These are phyloP conservation scores for Aspidiotus destructor DNA, from an alignment of 2,888 invertebrate genomes.

Conservation along the genomic window DNA sequence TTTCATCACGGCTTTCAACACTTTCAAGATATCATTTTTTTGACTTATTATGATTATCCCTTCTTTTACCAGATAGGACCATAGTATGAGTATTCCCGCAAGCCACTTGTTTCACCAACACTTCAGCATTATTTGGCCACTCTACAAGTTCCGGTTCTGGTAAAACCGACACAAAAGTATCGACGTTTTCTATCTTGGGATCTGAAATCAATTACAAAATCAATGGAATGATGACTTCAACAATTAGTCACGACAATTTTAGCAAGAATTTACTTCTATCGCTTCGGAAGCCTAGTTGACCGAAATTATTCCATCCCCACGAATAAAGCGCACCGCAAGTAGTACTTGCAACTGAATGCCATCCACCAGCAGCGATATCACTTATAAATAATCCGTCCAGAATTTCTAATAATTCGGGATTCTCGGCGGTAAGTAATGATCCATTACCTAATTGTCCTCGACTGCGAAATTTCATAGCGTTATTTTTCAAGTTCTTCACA, in stretches of 20 bases:
- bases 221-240: background rate
- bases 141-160: slow-evolving; percentile 42
- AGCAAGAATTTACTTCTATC: background rate
- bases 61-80: slow-evolving; percentile 49
- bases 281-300: slow-evolving; percentile 58
- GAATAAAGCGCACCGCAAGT: slow-evolving; percentile 70
- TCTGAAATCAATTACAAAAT: slow-evolving; percentile 35
- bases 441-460: slow-evolving; percentile 80
- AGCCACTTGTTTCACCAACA: slow-evolving; percentile 46
- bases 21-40: background rate
- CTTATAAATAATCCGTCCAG: slow-evolving; percentile 63
- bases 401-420: slow-evolving; percentile 59
- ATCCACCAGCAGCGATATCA: slow-evolving; percentile 68
- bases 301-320: slow-evolving; percentile 87
- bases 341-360: slow-evolving; percentile 75
- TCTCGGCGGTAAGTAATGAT: slow-evolving; percentile 52
- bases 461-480: slow-evolving; percentile 45
- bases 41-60: too few relatives aligned
- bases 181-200: slow-evolving; percentile 40
- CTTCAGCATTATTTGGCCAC: slow-evolving; percentile 41
- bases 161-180: slow-evolving; percentile 4
- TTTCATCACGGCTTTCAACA: too few relatives aligned
- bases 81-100: slow-evolving; percentile 72
- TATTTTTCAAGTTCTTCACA: background rate
- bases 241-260: background rate